phyloP scores from a whole-genome alignment of 1,140 invertebrate species.

The Pseudobourletiella spinata region DNA sequence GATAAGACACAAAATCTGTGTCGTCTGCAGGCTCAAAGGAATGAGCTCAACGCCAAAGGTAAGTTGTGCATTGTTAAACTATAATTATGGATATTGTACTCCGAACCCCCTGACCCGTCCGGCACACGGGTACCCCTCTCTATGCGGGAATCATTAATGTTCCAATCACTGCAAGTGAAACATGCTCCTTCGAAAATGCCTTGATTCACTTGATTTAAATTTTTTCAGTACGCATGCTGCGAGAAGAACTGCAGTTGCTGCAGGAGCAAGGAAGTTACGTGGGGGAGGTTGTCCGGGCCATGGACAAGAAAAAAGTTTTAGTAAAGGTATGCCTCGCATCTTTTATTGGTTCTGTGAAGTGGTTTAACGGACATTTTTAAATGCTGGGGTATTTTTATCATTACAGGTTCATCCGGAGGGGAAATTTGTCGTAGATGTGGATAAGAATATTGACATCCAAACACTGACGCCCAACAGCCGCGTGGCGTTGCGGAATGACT shows the following conservation, averaged over 20 bases:
- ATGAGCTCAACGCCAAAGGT: conserved; percentile 99
- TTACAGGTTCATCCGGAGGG: conserved; percentile 89
- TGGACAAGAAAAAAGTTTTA: conserved; percentile 99
- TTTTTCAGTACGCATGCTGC: conserved; percentile 79
- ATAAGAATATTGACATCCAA: conserved; percentile 99
- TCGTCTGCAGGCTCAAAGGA: conserved; percentile 94
- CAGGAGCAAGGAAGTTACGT: conserved; percentile 99
- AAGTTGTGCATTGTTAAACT: conserved; percentile 24
- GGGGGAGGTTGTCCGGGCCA: conserved; percentile 98
- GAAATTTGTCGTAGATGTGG: conserved; percentile 99
- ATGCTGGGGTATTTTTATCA: not conserved
- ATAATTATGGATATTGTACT: not conserved
- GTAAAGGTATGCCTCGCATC: conserved; percentile 79
- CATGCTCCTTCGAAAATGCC: no score
- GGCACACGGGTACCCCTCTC: no score
- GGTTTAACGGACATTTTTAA: conserved; percentile 15
- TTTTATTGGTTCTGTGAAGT: no score
- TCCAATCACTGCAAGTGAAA: no score
- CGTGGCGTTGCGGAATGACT: conserved; percentile 96
- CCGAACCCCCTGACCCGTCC: not conserved
- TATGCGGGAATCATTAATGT: no score
- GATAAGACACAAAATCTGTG: conserved; percentile 97
- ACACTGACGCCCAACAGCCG: conserved; percentile 96
- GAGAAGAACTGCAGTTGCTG: conserved; percentile 93
- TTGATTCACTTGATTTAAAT: no score